phyloP scores from a whole-genome alignment of 2,113 vertebrate species.

The Typhlomys cinereus region DNA sequence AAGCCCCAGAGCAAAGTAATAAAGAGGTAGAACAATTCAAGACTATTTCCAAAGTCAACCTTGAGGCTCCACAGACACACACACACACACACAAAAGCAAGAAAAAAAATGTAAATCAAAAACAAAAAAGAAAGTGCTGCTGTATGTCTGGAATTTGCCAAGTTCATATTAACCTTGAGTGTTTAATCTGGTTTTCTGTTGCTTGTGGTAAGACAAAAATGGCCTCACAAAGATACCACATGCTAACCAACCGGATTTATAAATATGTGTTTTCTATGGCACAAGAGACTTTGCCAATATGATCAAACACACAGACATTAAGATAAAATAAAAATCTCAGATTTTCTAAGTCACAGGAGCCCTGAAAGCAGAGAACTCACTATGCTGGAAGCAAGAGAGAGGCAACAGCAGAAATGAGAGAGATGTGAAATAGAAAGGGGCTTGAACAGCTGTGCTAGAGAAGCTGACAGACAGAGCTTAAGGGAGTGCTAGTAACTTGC shows the following conservation, averaged over 20 bases:
- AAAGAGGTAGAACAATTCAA: too few species aligned
- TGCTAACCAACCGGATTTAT: neutral
- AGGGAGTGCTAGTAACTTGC: neutral
- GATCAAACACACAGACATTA: neutral
- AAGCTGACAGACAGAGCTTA: neutral
- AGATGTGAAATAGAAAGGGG: neutral
- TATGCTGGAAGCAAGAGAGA: neutral
- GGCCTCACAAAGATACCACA: neutral
- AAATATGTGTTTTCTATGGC: neutral
- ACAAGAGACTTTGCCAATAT: neutral
- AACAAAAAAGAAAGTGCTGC: conserved; percentile 24
- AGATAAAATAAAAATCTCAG: neutral
- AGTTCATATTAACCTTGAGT: conserved; percentile 14
- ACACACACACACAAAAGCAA: too few species aligned
- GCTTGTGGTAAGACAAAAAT: neutral
- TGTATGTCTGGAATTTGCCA: conserved; percentile 20
- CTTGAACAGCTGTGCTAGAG: neutral
- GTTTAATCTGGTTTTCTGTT: neutral
- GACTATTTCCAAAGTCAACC: too few species aligned
- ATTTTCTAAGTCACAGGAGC: neutral
- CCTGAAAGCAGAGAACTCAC: conserved; percentile 14
- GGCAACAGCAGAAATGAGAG: neutral
- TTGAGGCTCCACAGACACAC: too few species aligned
- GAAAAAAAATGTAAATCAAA: too few species aligned
- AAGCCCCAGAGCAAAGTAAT: too few species aligned